phyloP scores from a whole-genome alignment of 2,888 invertebrate species.

The Tetramorium bicarinatum region DNA sequence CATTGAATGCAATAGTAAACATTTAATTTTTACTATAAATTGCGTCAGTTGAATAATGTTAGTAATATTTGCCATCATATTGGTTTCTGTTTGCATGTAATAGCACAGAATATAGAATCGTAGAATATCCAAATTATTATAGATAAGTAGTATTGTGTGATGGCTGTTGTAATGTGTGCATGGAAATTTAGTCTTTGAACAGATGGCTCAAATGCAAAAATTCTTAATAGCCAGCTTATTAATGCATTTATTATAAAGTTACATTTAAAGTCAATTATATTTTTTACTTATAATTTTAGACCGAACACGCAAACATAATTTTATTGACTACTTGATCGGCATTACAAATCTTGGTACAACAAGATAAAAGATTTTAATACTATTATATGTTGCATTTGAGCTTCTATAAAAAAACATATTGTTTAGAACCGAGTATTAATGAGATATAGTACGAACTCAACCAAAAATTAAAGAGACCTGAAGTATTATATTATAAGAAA shows the following conservation, averaged over 20 bases:
- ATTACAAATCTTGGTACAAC: too few species aligned
- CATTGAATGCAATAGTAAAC: conserved; percentile 59
- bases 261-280: not conserved
- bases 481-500: conserved; percentile 28
- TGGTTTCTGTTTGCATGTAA: conserved; percentile 80
- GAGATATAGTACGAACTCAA: conserved; percentile 15
- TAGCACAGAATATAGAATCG: conserved; percentile 73
- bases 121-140: conserved; percentile 72
- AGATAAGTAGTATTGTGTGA: conserved; percentile 73
- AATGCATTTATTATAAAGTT: conserved; percentile 23
- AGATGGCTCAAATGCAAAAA: conserved; percentile 76
- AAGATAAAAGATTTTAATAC: not conserved
- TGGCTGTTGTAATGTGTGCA: conserved; percentile 81
- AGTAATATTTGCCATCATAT: conserved; percentile 61
- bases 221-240: conserved; percentile 23
- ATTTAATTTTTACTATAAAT: conserved; percentile 62
- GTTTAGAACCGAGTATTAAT: conserved; percentile 33
- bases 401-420: conserved; percentile 14
- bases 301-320: not conserved
- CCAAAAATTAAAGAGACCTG: conserved; percentile 19
- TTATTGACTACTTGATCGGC: not conserved
- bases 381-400: conserved; percentile 41
- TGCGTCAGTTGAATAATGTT: conserved; percentile 60
- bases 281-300: conserved; percentile 19
- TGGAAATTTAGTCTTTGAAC: conserved; percentile 75